Evolutionary conservation across 1,140 invertebrate genomes (phyloP).

Genomic region (Chironomus tepperi): DNA sequence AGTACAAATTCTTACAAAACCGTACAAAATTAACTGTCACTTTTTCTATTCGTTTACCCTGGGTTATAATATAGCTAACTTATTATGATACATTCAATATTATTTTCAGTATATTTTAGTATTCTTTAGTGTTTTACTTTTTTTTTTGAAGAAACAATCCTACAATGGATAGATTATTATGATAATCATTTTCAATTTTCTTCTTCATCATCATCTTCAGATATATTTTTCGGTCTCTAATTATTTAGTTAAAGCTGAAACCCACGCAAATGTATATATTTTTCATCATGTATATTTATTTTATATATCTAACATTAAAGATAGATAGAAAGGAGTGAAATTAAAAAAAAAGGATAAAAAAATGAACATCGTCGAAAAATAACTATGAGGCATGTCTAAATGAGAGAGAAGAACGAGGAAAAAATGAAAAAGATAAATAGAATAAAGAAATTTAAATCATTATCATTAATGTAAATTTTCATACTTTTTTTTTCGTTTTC

Average conservation of each 20-base stretch:
- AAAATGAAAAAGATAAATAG: too few relatives aligned
- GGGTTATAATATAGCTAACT: too few relatives aligned
- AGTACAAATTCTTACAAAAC: too few relatives aligned
- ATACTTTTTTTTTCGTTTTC: not conserved
- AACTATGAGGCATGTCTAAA: not conserved
- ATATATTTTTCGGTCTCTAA: conserved; percentile 1
- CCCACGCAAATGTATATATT: conserved; percentile 8
- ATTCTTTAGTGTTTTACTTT: too few relatives aligned
- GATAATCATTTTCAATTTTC: not conserved
- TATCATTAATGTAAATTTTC: not conserved
- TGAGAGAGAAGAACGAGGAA: not conserved
- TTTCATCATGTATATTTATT: conserved; percentile 17
- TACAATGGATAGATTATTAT: not conserved
- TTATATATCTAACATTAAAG: conserved; percentile 2
- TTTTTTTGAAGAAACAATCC: not conserved
- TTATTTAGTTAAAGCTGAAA: conserved; percentile 19
- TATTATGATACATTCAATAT: too few relatives aligned
- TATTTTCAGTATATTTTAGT: too few relatives aligned
- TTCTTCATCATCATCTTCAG: not conserved
- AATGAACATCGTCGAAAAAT: not conserved
- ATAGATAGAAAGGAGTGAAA: not conserved
- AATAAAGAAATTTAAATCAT: not conserved
- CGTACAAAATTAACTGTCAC: too few relatives aligned
- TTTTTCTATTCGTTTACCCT: too few relatives aligned
- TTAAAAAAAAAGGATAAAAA: too few relatives aligned